These are phyloP conservation scores for Machimus rusticus DNA, from an alignment of 2,888 invertebrate species.

Conservation along the genomic window DNA sequence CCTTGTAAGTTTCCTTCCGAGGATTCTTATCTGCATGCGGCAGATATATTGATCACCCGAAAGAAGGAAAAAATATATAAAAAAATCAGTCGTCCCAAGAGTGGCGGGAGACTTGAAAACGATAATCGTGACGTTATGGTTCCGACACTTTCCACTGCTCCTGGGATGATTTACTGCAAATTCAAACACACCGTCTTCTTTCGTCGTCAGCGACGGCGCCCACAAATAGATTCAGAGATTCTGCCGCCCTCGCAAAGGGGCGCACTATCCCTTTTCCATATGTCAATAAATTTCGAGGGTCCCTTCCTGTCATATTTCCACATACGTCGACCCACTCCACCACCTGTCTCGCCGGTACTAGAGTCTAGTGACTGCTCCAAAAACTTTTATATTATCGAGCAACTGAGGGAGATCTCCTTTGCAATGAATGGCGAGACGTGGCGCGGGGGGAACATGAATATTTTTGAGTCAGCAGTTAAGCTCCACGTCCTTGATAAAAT, in stretches of 20 bases:
- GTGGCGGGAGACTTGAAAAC: neutral
- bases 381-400: neutral
- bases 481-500: neutral
- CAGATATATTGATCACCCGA: conserved; percentile 12
- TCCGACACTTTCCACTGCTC: conserved; percentile 42
- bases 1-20: neutral
- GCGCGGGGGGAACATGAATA: neutral
- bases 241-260: conserved; percentile 20
- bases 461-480: neutral
- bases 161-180: conserved; percentile 45
- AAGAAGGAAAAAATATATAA: neutral
- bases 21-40: neutral
- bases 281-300: conserved; percentile 18
- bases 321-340: neutral
- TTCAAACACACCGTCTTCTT: conserved; percentile 44
- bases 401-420: neutral
- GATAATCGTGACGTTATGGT: conserved; percentile 36
- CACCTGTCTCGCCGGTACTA: neutral
- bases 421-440: neutral
- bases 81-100: neutral
- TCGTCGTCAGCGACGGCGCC: neutral
- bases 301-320: conserved; percentile 3
- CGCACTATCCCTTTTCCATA: conserved; percentile 9
- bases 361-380: neutral
- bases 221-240: conserved; percentile 39